phyloP scores from a whole-genome alignment of 2,888 invertebrate genomes.

The Macrostomum cliftonense region DNA sequence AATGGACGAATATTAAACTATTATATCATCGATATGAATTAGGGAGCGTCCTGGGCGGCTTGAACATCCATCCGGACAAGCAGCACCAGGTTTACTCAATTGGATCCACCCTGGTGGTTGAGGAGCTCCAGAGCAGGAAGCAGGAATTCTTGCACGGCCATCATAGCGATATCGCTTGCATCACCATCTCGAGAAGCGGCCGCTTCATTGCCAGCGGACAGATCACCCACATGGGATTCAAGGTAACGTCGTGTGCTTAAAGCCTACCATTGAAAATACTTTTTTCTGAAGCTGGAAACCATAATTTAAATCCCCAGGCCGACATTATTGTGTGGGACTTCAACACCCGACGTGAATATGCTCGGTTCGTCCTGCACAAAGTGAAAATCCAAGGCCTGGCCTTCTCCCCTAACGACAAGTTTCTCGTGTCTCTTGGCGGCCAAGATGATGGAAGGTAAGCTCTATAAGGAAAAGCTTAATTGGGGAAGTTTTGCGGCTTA shows the following conservation, averaged over 20 bases:
- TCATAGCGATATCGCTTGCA: conserved; percentile 34
- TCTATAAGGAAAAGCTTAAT: too few species aligned
- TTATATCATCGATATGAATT: too few species aligned
- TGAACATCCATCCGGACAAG: conserved; percentile 35
- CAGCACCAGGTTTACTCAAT: conserved; percentile 35
- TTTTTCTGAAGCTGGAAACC: neutral
- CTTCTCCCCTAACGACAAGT: conserved; percentile 61
- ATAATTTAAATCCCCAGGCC: conserved; percentile 38
- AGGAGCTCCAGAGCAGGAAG: conserved; percentile 25
- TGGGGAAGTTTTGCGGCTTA: neutral
- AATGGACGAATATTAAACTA: too few species aligned
- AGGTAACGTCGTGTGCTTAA: too few species aligned
- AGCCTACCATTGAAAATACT: neutral
- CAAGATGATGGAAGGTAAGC: conserved; percentile 57
- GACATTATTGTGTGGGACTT: conserved; percentile 72
- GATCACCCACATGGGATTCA: conserved; percentile 71
- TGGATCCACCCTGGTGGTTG: conserved; percentile 36
- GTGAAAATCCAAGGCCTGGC: conserved; percentile 66
- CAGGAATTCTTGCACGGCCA: conserved; percentile 36
- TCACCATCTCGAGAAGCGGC: conserved; percentile 48
- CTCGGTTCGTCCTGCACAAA: conserved; percentile 63
- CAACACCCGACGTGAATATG: conserved; percentile 45
- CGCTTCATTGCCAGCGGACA: conserved; percentile 70
- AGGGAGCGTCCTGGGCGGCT: conserved; percentile 28
- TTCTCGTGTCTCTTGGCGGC: conserved; percentile 66